Evolutionary conservation across 2,888 invertebrate species (phyloP).

Genomic region (Chrysolina americana): DNA sequence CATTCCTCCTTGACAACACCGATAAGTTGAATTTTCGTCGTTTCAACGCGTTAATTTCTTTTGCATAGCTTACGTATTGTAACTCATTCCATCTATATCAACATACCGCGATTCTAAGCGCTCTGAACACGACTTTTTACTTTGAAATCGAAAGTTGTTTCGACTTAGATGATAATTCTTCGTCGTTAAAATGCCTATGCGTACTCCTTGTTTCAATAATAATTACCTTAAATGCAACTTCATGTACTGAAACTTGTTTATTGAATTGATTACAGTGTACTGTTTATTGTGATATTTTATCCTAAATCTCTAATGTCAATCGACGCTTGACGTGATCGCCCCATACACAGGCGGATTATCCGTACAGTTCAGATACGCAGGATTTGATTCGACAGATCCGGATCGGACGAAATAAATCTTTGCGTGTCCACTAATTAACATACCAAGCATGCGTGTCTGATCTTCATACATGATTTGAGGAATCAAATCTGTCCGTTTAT

Average conservation of each 20-base stretch:
- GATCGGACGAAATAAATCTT: too few relatives aligned
- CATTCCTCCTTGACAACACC: neutral
- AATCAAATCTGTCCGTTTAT: too few relatives aligned
- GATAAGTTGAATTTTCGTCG: neutral
- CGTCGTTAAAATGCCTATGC: slow-evolving; percentile 9
- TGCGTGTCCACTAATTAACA: too few relatives aligned
- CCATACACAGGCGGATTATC: too few relatives aligned
- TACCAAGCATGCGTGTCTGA: too few relatives aligned
- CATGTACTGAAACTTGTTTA: slow-evolving; percentile 16
- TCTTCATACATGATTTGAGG: too few relatives aligned
- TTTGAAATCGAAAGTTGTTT: slow-evolving; percentile 15
- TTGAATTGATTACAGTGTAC: neutral
- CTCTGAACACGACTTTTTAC: slow-evolving; percentile 10
- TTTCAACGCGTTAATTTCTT: neutral
- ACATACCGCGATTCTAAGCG: neutral
- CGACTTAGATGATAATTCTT: slow-evolving; percentile 7
- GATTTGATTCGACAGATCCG: too few relatives aligned
- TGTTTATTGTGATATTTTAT: slow-evolving; percentile 9
- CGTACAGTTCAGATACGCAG: too few relatives aligned
- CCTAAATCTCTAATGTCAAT: neutral
- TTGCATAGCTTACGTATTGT: neutral
- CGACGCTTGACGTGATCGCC: too few relatives aligned
- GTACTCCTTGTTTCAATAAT: slow-evolving; percentile 16
- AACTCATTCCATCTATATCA: neutral
- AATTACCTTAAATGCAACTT: slow-evolving; percentile 11